Conservation (phyloP, 2,113 vertebrate species). For the Datnioides undecimradiatus region DNA sequence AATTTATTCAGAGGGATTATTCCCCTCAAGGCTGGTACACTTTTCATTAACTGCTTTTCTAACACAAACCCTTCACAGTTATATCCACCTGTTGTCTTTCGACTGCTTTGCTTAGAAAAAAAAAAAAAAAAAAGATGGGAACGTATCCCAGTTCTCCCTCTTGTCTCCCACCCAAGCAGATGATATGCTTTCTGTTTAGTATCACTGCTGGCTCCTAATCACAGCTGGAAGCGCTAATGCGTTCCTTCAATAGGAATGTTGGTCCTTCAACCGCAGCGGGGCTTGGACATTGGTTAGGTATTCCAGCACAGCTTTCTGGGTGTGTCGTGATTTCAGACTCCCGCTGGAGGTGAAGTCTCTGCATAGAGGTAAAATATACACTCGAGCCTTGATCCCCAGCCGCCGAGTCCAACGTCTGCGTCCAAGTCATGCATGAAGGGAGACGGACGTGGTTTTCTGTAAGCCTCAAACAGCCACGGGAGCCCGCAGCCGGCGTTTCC, state of each 20-base stretch:
- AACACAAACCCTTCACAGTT: neutral
- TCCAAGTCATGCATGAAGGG: conserved; percentile 62
- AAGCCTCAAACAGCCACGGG: conserved; percentile 15
- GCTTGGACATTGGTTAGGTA: conserved; percentile 42
- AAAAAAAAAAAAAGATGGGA: conserved; percentile 36
- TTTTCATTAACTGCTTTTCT: neutral
- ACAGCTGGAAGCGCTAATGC: conserved; percentile 68
- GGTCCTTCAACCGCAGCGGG: conserved; percentile 59
- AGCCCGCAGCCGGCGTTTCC: neutral
- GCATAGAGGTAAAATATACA: conserved; percentile 66
- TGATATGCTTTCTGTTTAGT: conserved; percentile 68
- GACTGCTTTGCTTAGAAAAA: neutral
- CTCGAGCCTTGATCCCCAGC: conserved; percentile 45
- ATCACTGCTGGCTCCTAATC: conserved; percentile 68
- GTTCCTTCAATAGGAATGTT: conserved; percentile 71
- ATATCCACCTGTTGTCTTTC: conserved; percentile 59
- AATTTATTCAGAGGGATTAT: neutral
- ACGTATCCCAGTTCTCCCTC: conserved; percentile 10
- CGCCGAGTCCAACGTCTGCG: conserved; percentile 36
- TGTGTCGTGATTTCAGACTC: conserved; percentile 48
- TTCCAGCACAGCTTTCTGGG: conserved; percentile 42
- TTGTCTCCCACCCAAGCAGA: conserved; percentile 48
- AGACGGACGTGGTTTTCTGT: conserved; percentile 24
- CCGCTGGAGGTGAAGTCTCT: conserved; percentile 32
- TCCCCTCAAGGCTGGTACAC: neutral